phyloP scores from a whole-genome alignment of 2,113 vertebrate species.

The Chauna torquata region DNA sequence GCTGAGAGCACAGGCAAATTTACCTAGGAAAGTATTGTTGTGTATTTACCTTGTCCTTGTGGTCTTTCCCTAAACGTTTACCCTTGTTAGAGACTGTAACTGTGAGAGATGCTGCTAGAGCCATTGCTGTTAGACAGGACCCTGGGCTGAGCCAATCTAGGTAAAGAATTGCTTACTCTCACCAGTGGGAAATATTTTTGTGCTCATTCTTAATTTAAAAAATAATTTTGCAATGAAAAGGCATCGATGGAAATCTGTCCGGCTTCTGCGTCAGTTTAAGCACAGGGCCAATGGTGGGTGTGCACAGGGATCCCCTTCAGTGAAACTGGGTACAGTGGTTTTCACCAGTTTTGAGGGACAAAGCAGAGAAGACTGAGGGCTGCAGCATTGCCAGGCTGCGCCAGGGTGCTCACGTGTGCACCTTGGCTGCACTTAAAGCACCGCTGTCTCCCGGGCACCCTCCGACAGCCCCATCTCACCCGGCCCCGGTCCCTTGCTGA shows the following conservation, averaged over 20 bases:
- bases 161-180: not conserved
- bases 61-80: not conserved
- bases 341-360: not conserved
- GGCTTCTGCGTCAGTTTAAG: not conserved
- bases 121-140: not conserved
- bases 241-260: accelerated
- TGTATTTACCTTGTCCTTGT: accelerated
- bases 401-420: not conserved
- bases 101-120: not conserved
- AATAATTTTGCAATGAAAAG: not conserved
- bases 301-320: not conserved
- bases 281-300: not conserved
- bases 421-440: accelerated
- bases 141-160: not conserved
- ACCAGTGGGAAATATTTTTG: not conserved
- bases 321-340: not conserved
- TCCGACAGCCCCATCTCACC: not conserved
- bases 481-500: not conserved
- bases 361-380: not conserved
- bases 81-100: not conserved
- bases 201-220: not conserved
- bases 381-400: not conserved
- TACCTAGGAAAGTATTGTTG: not conserved
- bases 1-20: not conserved
- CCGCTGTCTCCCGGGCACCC: not conserved